A percentile compares a stretch with the other conserved stretches of the same genome.
Evolutionary conservation across 2,888 invertebrate species (phyloP).

Genomic region (Cepaea hortensis): DNA sequence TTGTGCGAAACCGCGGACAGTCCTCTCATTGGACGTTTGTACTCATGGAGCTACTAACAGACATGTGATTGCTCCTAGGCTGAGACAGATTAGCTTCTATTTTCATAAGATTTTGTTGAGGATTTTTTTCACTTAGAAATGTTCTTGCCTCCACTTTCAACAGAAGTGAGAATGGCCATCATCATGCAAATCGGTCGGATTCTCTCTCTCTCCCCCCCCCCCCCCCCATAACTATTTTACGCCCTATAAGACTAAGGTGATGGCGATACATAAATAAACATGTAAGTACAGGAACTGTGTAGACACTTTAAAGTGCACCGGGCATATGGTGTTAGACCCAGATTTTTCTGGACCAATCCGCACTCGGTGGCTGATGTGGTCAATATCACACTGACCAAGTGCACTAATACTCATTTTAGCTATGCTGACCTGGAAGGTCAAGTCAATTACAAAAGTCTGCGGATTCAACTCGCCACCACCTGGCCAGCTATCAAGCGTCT

Average conservation of each 20-base stretch:
- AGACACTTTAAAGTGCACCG: too few species aligned
- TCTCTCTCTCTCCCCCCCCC: not conserved
- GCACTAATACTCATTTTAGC: too few species aligned
- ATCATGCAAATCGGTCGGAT: not conserved
- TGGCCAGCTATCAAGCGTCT: too few species aligned
- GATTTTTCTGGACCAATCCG: too few species aligned
- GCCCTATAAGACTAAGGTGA: not conserved
- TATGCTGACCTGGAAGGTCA: too few species aligned
- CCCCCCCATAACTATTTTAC: not conserved
- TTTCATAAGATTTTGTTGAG: constrained; percentile 4
- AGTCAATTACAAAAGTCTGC: too few species aligned
- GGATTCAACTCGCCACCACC: too few species aligned
- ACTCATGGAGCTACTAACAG: constrained; percentile 14
- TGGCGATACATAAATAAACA: not conserved
- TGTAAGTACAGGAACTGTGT: too few species aligned
- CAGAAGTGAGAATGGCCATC: too few species aligned
- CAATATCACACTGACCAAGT: not conserved
- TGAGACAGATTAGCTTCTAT: constrained; percentile 22
- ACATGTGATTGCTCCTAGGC: constrained; percentile 31
- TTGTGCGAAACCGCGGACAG: constrained; percentile 12
- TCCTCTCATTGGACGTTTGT: constrained; percentile 22
- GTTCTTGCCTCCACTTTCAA: too few species aligned
- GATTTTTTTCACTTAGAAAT: not conserved
- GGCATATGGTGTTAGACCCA: too few species aligned
- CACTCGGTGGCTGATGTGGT: not conserved